Base-by-base conservation (phyloP, 30 jellyfish, hydroid and myxozoan genomes). In the Mastigias papua region DNA sequence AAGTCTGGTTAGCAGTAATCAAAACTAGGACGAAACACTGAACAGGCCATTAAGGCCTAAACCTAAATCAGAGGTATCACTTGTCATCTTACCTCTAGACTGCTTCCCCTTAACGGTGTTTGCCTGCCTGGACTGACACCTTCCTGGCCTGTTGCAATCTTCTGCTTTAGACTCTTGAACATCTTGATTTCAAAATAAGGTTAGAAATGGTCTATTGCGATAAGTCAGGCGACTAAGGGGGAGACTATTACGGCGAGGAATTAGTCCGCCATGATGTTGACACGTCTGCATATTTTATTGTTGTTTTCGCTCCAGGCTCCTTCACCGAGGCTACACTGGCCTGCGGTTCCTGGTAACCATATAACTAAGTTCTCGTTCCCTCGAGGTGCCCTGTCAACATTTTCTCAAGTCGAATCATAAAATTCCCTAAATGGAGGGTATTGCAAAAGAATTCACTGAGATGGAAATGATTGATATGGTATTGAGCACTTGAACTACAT, bases 81-180 rank as follows among this genome's bases (percentile, higher is more conserved):
- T 48, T 30, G n/a, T 51, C 28, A 15, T 28, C 91, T 71, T 58
- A 85, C 94, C 94, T 85, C 96, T 48, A 54, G 82, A 26, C 76
- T 32, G 34, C 84, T 76, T 54, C 95, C 93, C 48, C 93, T 73
- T 33, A 94, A 76, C 0, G 98, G 98, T 33, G 97, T 89, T 80
- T 94, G 98, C 86, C 97, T 80, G 16, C 98, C 98, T 13, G 98
- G 97, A 60, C 98, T 94, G 27, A 94, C 98, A n/a, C 98, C 98
- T 73, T 94, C 98, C 35, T 88, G 93, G 31, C 98, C 98, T 48
- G 95, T 89, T 15, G 98, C 98, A 71, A 94, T 94, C 81, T 88
- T 89, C 81, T 94, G 94, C 58, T 94, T 94, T n/a, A 94, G 81
- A 21, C 86, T 70, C 31, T 89, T 89, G 49, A 94, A 94, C 98